phyloP scores from a whole-genome alignment of 2,797 vertebrate genomes.

The Eleutherodactylus coqui region DNA sequence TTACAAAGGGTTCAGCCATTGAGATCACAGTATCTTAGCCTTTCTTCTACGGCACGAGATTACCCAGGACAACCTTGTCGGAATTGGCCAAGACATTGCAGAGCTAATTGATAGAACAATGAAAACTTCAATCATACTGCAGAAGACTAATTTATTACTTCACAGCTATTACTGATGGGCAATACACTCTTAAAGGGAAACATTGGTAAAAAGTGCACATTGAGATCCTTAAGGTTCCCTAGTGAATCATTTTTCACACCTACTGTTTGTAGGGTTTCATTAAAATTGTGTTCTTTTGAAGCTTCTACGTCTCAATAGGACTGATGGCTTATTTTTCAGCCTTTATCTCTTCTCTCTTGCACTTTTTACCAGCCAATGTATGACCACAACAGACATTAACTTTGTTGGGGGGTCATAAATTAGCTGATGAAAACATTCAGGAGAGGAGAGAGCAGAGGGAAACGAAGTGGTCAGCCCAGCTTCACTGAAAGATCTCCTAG shows the following conservation, averaged over 20 bases:
- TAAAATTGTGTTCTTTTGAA: too few relatives aligned
- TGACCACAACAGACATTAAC: too few relatives aligned
- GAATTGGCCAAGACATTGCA: constrained; percentile 23
- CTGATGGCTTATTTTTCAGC: too few relatives aligned
- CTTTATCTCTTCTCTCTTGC: too few relatives aligned
- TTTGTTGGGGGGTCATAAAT: too few relatives aligned
- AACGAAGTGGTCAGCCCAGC: too few relatives aligned
- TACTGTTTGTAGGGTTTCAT: too few relatives aligned
- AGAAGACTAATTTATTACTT: constrained; percentile 21
- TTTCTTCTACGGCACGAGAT: constrained; percentile 13
- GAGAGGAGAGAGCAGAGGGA: too few relatives aligned
- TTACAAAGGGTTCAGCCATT: constrained; percentile 25
- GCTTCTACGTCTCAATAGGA: too few relatives aligned
- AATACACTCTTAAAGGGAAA: not conserved
- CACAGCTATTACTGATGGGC: constrained; percentile 15
- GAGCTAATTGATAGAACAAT: constrained; percentile 42
- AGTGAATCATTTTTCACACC: not conserved
- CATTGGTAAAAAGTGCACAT: not conserved
- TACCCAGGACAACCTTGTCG: not conserved
- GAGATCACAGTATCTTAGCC: constrained; percentile 6
- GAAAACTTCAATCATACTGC: not conserved
- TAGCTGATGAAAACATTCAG: too few relatives aligned
- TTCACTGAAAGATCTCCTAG: too few relatives aligned
- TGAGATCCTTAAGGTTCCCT: not conserved
- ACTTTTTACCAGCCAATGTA: too few relatives aligned